A percentile compares a stretch with the other conserved stretches of the same genome.
These are phyloP conservation scores for Atrichornis clamosus DNA, from an alignment of 2,113 vertebrate genomes.

Conservation along the genomic window DNA sequence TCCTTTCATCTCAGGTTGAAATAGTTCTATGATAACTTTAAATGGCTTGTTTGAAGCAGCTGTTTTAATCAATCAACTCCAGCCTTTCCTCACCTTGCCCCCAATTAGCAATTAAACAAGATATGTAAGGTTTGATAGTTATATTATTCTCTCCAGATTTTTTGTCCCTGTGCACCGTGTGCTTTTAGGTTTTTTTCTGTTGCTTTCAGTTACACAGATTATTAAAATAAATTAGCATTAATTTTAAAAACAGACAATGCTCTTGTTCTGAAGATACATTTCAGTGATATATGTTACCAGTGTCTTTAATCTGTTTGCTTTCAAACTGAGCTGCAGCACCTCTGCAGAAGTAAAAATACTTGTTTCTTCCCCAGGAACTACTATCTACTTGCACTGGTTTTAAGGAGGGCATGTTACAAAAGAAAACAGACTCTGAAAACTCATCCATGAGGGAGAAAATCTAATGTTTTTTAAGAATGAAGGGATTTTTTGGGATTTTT, in stretches of 20 bases:
- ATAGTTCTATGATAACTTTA: constrained; percentile 16
- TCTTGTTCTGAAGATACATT: neutral
- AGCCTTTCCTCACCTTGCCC: neutral
- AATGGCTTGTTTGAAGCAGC: constrained; percentile 44
- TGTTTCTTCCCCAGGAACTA: neutral
- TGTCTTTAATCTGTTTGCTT: neutral
- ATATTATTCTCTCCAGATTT: neutral
- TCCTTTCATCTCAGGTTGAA: neutral
- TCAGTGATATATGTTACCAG: neutral
- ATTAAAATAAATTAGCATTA: neutral
- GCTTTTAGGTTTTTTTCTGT: neutral
- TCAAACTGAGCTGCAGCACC: neutral
- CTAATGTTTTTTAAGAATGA: neutral
- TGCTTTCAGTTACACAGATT: neutral
- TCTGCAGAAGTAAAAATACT: neutral
- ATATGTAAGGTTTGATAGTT: neutral
- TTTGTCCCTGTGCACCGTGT: neutral
- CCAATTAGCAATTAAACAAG: constrained; percentile 42
- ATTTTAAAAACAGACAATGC: neutral
- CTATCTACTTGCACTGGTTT: neutral
- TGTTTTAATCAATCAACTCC: constrained; percentile 46
- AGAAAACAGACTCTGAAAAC: neutral
- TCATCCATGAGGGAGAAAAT: neutral
- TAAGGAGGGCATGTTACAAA: accelerated
- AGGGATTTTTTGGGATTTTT: neutral